Base-by-base conservation (phyloP, 2,888 invertebrate genomes). In the Dromius quadrimaculatus region DNA sequence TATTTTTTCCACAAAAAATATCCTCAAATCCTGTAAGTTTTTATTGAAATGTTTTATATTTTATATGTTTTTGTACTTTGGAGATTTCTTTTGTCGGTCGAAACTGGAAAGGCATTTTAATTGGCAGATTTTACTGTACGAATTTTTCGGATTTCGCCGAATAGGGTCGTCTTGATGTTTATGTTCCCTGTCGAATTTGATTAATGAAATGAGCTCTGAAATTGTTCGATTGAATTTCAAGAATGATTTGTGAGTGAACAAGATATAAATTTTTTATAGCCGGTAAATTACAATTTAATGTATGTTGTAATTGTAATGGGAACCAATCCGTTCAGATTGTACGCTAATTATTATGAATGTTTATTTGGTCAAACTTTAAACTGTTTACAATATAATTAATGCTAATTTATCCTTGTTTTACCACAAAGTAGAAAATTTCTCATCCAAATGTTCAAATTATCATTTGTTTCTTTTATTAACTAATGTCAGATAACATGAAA, bases 151-250 rank as follows among this genome's bases (percentile, higher is more conserved):
- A 45, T 45, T 6, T 45, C n/a, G 2, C 19, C 47, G 20, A 9
- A 47, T 13, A 47, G 3, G 47, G 47, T 11, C n/a, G 4, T 6
- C 28, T 28, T 22, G 8, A 32, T 34, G 32, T 54, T 54, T 54
- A 4, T 22, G 57, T 19, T n/a, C 15, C 17, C 34, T 32, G 32
- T 34, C 57, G 57, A 59, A 59, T 59, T 59, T 38, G 59, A 59
- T 36, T 34, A 59, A 57, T 17, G 19, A 15, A 20, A 36, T 20
- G 22, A 19, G 45, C 45, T 32, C 32, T 8, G 8, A 5, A 32
- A 32, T 32, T 32, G 5, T 8, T 32, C 15, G 54, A 8, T 1
- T 17, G 32, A 54, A 22, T 23, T 50, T 23, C 11, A 20, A 23
- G 11, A 32, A 47, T 47, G 23, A 47, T 54, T 20, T 43, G 43